Percentiles rank a stretch among this genome's conserved stretches.
These are phyloP conservation scores for Thaumatotibia leucotreta DNA, from an alignment of 1,140 invertebrate genomes.

Conservation along the genomic window DNA sequence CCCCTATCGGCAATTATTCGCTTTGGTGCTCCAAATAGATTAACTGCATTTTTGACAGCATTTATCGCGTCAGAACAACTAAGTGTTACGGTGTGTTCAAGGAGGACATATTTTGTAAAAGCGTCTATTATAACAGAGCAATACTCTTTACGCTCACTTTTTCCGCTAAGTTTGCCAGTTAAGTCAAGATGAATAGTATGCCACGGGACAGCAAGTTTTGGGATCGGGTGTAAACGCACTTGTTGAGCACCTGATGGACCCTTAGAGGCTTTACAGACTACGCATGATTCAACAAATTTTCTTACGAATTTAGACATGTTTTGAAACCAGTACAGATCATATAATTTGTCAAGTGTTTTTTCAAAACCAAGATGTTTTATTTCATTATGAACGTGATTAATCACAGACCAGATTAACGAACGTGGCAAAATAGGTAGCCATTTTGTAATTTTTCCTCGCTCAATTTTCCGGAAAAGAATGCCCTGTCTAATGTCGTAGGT, in stretches of 20 bases:
- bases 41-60: slow-evolving; percentile 12
- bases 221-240: background rate
- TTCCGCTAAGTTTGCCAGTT: slow-evolving; percentile 23
- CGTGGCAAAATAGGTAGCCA: slow-evolving; percentile 13
- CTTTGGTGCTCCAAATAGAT: slow-evolving; percentile 23
- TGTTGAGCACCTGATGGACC: background rate
- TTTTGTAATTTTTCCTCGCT: background rate
- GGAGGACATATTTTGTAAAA: slow-evolving; percentile 26
- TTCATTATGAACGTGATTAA: background rate
- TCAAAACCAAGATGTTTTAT: background rate
- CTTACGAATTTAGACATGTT: background rate
- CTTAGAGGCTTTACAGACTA: background rate
- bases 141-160: slow-evolving; percentile 22
- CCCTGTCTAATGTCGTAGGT: slow-evolving; percentile 12
- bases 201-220: background rate
- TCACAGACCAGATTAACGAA: background rate
- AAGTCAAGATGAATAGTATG: slow-evolving; percentile 26
- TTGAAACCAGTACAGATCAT: background rate
- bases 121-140: slow-evolving; percentile 24
- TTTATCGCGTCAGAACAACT: slow-evolving; percentile 16
- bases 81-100: slow-evolving; percentile 22
- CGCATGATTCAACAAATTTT: background rate
- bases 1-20: slow-evolving; percentile 25
- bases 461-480: slow-evolving; percentile 5
- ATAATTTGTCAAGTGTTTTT: background rate